Evolutionary conservation across 2,113 vertebrate species (phyloP).

Genomic region (Gallinago undulata): DNA sequence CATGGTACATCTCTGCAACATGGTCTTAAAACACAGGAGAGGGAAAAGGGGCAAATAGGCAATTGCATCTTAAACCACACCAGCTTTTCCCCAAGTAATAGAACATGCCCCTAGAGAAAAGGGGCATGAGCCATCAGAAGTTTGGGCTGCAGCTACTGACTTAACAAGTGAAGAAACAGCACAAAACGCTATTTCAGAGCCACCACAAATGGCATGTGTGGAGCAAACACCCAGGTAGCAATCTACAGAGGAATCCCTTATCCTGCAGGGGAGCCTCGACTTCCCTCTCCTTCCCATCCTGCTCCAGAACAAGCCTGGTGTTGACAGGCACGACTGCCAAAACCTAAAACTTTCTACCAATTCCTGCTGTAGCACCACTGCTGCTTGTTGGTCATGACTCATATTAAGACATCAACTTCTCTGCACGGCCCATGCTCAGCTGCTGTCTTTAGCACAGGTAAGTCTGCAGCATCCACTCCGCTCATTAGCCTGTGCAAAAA

Average conservation of each 20-base stretch:
- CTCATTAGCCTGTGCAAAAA: background rate
- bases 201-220: accelerated
- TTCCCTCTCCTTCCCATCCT: background rate
- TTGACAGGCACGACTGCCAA: background rate
- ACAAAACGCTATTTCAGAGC: background rate
- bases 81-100: background rate
- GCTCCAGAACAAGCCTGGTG: background rate
- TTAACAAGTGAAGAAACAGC: background rate
- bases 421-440: accelerated
- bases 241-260: background rate
- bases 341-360: background rate
- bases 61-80: background rate
- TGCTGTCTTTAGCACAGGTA: background rate
- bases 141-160: background rate
- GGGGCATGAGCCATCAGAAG: background rate
- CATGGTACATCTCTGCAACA: background rate
- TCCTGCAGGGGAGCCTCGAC: background rate
- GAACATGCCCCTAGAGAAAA: background rate
- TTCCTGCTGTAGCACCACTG: background rate
- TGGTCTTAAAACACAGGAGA: background rate
- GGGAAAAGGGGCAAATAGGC: background rate
- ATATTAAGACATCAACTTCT: accelerated
- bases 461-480: background rate
- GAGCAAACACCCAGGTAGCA: background rate
- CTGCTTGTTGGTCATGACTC: background rate